Conservation (phyloP, 2,888 invertebrate species). For the Clepsis dumicolana region DNA sequence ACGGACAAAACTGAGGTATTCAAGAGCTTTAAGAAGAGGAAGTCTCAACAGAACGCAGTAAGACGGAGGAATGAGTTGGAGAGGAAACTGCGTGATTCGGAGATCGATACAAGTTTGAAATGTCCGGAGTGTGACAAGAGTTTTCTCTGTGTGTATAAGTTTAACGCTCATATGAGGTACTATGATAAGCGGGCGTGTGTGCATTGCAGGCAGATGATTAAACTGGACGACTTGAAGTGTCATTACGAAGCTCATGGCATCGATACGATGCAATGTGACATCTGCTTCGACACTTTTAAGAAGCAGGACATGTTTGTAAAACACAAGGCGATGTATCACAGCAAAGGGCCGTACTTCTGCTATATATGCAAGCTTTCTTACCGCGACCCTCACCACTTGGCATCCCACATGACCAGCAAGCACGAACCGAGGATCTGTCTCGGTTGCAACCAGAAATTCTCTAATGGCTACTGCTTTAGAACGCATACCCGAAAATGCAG, state of each 20-base stretch:
- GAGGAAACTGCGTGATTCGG: background rate
- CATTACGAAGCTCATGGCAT: constrained; percentile 53
- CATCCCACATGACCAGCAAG: constrained; percentile 50
- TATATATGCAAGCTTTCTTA: constrained; percentile 58
- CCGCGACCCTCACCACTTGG: constrained; percentile 46
- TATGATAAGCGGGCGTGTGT: constrained; percentile 56
- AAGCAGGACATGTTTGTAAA: constrained; percentile 25
- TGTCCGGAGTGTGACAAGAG: constrained; percentile 58
- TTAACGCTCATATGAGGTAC: constrained; percentile 58
- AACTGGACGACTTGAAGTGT: constrained; percentile 46
- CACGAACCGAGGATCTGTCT: constrained; percentile 55
- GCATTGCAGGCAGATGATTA: constrained; percentile 53
- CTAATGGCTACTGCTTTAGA: constrained; percentile 56
- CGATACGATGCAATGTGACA: constrained; percentile 49
- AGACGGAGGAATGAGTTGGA: constrained; percentile 25
- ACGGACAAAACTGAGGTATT: constrained; percentile 19
- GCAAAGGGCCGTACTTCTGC: constrained; percentile 50
- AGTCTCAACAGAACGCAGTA: constrained; percentile 34
- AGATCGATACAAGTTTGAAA: constrained; percentile 41
- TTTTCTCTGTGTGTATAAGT: constrained; percentile 48
- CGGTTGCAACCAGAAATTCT: constrained; percentile 55
- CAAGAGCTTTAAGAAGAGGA: constrained; percentile 41
- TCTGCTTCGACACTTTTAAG: constrained; percentile 55
- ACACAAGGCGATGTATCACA: constrained; percentile 50
- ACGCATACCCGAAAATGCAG: constrained; percentile 54